Base-by-base conservation (phyloP, 2,888 invertebrate genomes). In the Blomia tropicalis region DNA sequence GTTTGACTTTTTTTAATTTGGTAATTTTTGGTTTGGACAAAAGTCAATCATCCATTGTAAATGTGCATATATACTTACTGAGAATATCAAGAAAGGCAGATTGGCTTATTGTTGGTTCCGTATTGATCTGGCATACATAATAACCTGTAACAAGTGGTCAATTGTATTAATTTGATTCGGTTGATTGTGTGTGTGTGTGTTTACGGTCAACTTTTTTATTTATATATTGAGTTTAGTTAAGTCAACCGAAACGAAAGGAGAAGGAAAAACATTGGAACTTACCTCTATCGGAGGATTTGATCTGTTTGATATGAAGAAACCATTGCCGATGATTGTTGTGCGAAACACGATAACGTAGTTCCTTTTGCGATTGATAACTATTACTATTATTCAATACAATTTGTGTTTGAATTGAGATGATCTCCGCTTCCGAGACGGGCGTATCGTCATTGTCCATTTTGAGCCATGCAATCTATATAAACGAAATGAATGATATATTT, bases 41-140 rank as follows among this genome's bases (percentile, higher is more conserved):
- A n/a, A n/a, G n/a, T n/a, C n/a, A n/a, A n/a, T n/a, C n/a, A n/a
- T n/a, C n/a, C n/a, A n/a, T n/a, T n/a, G n/a, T n/a, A n/a, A n/a
- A n/a, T n/a, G n/a, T n/a, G n/a, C n/a, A n/a, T n/a, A n/a, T n/a
- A 1, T 30, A 75, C 86, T 81, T 73, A 90, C 91, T 90, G 54
- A 91, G 88, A 66, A 91, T 89, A 77, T 91, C 88, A 41, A 91
- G 80, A 73, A 86, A 89, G 64, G 90, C 91, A 43, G 89, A 87
- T 80, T 90, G 90, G 72, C 87, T 89, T 72, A 91, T 89, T 88
- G 91, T 90, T 0, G 91, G 91, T 75, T 87, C 86, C 54, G 90
- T 89, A 76, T 90, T 90, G 69, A 88, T 87, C 76, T 87, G 86
- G 74, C 86, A 87, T 85, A 86, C 85, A 76, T 86, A 86, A 60